Evolutionary conservation across 1,140 invertebrate species (phyloP).

Genomic region (Hesperophylax magnus): DNA sequence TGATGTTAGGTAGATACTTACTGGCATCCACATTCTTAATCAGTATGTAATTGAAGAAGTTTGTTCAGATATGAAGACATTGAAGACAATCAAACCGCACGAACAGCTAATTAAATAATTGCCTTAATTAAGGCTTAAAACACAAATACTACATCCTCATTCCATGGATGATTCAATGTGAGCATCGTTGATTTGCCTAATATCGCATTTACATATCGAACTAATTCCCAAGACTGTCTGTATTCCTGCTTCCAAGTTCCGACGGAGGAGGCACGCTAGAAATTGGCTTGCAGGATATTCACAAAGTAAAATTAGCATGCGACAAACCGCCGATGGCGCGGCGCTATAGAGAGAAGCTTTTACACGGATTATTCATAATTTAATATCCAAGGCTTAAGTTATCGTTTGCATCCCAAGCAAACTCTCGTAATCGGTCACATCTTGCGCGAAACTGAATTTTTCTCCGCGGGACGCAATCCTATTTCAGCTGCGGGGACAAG

Average conservation of each 20-base stretch:
- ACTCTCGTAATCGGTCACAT: not conserved
- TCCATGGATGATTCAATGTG: conserved; percentile 15
- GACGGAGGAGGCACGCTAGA: not conserved
- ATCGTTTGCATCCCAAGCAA: not conserved
- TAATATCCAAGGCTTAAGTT: conserved; percentile 5
- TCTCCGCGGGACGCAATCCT: too few species aligned
- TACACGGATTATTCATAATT: conserved; percentile 27
- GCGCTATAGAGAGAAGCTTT: conserved; percentile 11
- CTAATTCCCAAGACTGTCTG: conserved; percentile 11
- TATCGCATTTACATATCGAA: conserved; percentile 25
- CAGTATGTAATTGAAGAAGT: too few species aligned
- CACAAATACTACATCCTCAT: not conserved
- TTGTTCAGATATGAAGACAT: too few species aligned
- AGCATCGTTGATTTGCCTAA: conserved; percentile 19
- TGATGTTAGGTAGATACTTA: too few species aligned
- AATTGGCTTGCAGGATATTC: conserved; percentile 16
- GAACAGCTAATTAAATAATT: conserved; percentile 17
- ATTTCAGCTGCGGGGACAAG: too few species aligned
- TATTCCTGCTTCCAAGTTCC: not conserved
- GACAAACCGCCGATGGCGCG: conserved; percentile 30
- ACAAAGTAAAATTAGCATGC: conserved; percentile 32
- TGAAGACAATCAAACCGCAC: conserved; percentile 17
- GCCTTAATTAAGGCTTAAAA: conserved; percentile 11
- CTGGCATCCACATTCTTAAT: too few species aligned
- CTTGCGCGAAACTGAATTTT: not conserved